A percentile compares a stretch with the other conserved stretches of the same genome.
These are phyloP conservation scores for Ceratitis capitata DNA, from an alignment of 1,140 invertebrate genomes.

Conservation along the genomic window DNA sequence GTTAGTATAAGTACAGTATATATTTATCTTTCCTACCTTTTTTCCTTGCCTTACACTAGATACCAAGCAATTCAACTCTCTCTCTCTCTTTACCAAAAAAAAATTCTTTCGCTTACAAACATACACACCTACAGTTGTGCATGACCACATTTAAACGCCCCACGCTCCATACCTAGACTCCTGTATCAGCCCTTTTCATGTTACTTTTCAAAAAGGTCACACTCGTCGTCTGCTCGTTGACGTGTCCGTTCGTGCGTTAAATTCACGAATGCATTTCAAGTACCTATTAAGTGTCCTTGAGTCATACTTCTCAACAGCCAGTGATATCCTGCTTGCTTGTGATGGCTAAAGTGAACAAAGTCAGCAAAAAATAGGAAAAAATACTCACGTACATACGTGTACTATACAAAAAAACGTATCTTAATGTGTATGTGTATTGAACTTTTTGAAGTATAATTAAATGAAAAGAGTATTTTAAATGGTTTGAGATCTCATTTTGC, in stretches of 20 bases:
- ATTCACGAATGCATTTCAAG: slow-evolving; percentile 19
- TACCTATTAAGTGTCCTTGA: slow-evolving; percentile 24
- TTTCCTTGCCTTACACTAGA: too few species aligned
- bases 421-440: too few species aligned
- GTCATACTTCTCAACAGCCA: background rate
- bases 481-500: background rate
- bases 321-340: background rate
- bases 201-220: background rate
- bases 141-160: background rate
- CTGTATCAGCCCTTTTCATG: background rate
- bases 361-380: background rate
- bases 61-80: background rate
- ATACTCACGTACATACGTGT: background rate
- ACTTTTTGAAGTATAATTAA: background rate
- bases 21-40: too few species aligned
- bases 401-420: too few species aligned
- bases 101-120: background rate
- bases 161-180: background rate
- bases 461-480: slow-evolving; percentile 7
- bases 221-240: background rate
- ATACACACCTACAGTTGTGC: background rate
- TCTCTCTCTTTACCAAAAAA: background rate
- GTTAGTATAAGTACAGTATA: too few species aligned
- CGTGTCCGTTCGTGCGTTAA: slow-evolving; percentile 20
- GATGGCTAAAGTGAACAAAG: background rate